Evolutionary conservation across 1,140 invertebrate species (phyloP).

Genomic region (Nebria ingens): DNA sequence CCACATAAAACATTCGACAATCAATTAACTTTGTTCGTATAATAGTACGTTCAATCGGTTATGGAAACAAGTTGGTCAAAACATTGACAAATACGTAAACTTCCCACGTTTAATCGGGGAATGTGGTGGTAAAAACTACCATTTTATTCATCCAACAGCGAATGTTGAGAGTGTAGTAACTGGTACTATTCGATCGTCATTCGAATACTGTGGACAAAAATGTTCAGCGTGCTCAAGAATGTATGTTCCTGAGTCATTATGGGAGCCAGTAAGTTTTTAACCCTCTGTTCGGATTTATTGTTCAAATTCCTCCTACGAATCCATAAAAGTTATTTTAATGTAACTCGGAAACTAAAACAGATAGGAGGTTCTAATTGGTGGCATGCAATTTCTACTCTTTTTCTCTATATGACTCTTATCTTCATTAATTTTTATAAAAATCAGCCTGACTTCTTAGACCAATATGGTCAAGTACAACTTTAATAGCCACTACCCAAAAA

Average conservation of each 20-base stretch:
- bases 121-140: conserved; percentile 98
- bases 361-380: no score
- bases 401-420: no score
- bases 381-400: no score
- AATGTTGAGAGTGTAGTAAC: conserved; percentile 74
- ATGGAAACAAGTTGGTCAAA: conserved; percentile 87
- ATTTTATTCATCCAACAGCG: conserved; percentile 90
- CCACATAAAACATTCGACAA: not conserved
- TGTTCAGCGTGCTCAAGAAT: conserved; percentile 96
- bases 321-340: not conserved
- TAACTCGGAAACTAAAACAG: no score
- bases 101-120: conserved; percentile 93
- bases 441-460: no score
- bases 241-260: conserved; percentile 88
- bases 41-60: conserved; percentile 82
- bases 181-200: conserved; percentile 81
- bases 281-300: no score
- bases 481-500: no score
- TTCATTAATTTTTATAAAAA: no score
- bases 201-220: conserved; percentile 96
- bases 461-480: no score
- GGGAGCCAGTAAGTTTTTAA: conserved; percentile 59
- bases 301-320: no score
- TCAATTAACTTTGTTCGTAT: not conserved
- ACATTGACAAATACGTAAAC: conserved; percentile 75